Evolutionary conservation across 2,797 vertebrate species (phyloP), one percentile per base, ranked within the genome.

Genomic region (Otolemur crassicaudatus): DNA sequence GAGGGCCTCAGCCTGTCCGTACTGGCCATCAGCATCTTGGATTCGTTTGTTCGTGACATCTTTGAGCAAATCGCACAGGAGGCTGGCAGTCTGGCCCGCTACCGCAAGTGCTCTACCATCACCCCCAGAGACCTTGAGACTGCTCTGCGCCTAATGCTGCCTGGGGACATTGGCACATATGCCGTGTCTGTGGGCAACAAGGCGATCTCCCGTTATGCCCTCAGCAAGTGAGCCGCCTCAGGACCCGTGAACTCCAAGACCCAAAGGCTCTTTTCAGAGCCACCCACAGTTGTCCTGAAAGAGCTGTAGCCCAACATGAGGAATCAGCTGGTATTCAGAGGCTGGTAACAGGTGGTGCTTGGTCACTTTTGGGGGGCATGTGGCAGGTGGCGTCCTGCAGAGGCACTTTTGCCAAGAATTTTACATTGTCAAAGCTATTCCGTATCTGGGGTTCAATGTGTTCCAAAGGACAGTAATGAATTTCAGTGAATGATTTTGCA

Each of bases 81-180:
- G 37, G 80, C 60, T 19, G 14, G 16, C 3, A 5, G 0, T 27
- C 53, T 90, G 72, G 14, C 23, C 25, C 0, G 1, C 63, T 40
- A 27, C 14, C 37, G 0, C 17, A 43, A 16, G 16, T 1, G 2
- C 8, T 3, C 31, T 6, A 70, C 91, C 49, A 4, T 60, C 2
- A 46, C 34, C 29, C 34, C 7, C 9, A 5, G 8, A 1, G 76
- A 81, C 0, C 19, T 65, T 27, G 75, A 80, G 58, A 56, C 25
- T 0, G 46, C 70, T 0, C 19, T 37, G 56, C 12, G 5, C 58
- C 69, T 75, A 25, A 3, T 92, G 43, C 69, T 84, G n/a, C 67
- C 80, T 0, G 3, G n/a, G 12, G 8, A 72, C 22, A 1, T 49
- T 1, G 2, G 83, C 37, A 61, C 8, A 23, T 6, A 17, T 0